Base-by-base conservation (phyloP, 2,888 invertebrate species). In the Blastobasis adustella region DNA sequence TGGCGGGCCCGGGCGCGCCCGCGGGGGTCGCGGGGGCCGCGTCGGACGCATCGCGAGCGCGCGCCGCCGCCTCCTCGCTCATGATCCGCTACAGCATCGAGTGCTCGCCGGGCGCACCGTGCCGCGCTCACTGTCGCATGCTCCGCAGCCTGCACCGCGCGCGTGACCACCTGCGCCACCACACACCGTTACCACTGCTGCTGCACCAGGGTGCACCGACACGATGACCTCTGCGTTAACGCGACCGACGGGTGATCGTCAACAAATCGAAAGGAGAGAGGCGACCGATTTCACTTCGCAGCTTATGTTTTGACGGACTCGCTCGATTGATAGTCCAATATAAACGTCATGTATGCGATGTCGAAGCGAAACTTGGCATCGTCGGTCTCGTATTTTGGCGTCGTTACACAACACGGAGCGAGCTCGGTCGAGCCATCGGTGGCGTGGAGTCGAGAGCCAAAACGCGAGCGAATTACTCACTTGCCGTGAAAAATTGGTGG, bases 341-440 rank as follows among this genome's bases (percentile, higher is more conserved):
- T 60, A 65, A 58, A 67, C 63, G 63, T 65, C 56, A 58, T 62
- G 61, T 66, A 67, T 52, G 40, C 44, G 69, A 64, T 61, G 65
- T 63, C 60, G 66, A 69, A 65, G 60, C 56, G 59, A 72, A 72
- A 77, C 71, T 86, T 87, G 86, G 86, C 86, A 86, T 74, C 71
- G 65, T 58, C 72, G 62, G 65, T 68, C 60, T 63, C 61, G 62
- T 73, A 67, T 73, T 78, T 81, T 86, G 82, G 84, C 83, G 79
- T 82, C 75, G 79, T 88, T 86, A 85, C 84, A 87, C 88, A 88
- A 88, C 82, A 71, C 74, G 73, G 70, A 78, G 76, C 55, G 70
- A 78, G 76, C 55, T 66, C 65, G 78, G 79, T 71, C 68, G 65
- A 66, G 64, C 66, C 68, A 71, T 72, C 67, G 73, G 73, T 76